phyloP scores from a whole-genome alignment of 2,113 vertebrate species.

The Corythornis madagascariensis region DNA sequence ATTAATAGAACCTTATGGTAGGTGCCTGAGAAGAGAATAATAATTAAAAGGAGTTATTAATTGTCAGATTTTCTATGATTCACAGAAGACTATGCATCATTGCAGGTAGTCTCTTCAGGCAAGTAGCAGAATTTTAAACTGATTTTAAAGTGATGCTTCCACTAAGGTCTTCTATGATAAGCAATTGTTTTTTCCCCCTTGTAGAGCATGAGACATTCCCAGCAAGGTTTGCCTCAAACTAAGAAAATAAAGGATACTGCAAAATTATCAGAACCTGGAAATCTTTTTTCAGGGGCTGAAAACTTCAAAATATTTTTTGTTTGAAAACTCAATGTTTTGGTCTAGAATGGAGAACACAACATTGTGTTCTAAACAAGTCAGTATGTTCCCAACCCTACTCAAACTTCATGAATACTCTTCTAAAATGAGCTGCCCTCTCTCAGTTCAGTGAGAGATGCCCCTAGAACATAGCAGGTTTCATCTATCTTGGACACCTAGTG shows the following conservation, averaged over 20 bases:
- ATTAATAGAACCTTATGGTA: background rate
- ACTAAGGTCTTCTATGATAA: background rate
- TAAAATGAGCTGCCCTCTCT: background rate
- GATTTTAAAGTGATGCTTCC: background rate
- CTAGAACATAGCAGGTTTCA: background rate
- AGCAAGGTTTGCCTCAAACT: background rate
- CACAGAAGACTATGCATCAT: background rate
- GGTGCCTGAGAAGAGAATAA: background rate
- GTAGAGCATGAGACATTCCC: background rate
- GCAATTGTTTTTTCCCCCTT: background rate
- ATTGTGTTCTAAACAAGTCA: background rate
- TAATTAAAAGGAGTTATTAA: background rate
- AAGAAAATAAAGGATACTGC: background rate
- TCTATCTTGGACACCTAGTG: background rate
- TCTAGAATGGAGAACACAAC: background rate
- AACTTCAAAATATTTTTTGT: background rate
- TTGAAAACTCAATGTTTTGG: background rate
- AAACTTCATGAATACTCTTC: background rate
- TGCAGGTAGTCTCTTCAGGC: background rate
- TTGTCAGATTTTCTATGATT: background rate
- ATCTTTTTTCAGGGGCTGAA: background rate
- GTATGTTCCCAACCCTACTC: background rate
- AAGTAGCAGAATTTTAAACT: background rate
- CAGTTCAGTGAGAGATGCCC: background rate
- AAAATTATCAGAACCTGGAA: background rate